A percentile compares a stretch with the other conserved stretches of the same genome.
Evolutionary conservation across 2,797 vertebrate genomes (phyloP).

Genomic region (Sebastolobus alascanus): DNA sequence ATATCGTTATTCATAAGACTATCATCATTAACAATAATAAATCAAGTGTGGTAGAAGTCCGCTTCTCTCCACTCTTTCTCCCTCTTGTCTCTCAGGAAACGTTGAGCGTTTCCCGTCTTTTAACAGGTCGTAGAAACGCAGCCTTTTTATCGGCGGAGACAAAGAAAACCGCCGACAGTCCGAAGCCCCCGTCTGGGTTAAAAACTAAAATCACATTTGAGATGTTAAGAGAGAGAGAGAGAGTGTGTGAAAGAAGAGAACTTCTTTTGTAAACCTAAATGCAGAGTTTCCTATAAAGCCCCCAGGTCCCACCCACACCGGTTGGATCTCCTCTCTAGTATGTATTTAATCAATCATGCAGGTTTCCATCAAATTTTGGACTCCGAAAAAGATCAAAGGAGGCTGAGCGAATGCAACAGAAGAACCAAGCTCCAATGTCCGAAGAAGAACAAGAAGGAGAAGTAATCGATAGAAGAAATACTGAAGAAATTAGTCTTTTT

Average conservation of each 20-base stretch:
- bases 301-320: slow-evolving; percentile 71
- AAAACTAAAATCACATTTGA: slow-evolving; percentile 43
- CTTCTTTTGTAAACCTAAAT: slow-evolving; percentile 80
- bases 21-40: slow-evolving; percentile 82
- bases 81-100: slow-evolving; percentile 56
- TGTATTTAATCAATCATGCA: slow-evolving; percentile 87
- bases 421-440: slow-evolving; percentile 86
- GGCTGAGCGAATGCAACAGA: slow-evolving; percentile 87
- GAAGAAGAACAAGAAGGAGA: slow-evolving; percentile 81
- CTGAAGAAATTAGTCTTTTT: slow-evolving; percentile 82
- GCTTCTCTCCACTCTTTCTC: slow-evolving; percentile 67
- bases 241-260: slow-evolving; percentile 76
- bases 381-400: slow-evolving; percentile 83
- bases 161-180: slow-evolving; percentile 40
- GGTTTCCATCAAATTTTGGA: slow-evolving; percentile 84
- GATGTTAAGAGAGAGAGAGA: slow-evolving; percentile 58
- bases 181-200: slow-evolving; percentile 18
- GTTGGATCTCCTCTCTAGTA: slow-evolving; percentile 77
- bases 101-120: slow-evolving; percentile 14
- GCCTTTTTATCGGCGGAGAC: slow-evolving; percentile 37
- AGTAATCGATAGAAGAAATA: slow-evolving; percentile 84
- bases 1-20: slow-evolving; percentile 80
- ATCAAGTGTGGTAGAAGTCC: slow-evolving; percentile 75
- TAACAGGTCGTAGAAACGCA: slow-evolving; percentile 26
- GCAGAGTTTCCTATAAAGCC: slow-evolving; percentile 77